A percentile compares a stretch with the other conserved stretches of the same genome.
These are phyloP conservation scores for Paracyclopina nana DNA, from an alignment of 1,140 invertebrate species.

Conservation along the genomic window DNA sequence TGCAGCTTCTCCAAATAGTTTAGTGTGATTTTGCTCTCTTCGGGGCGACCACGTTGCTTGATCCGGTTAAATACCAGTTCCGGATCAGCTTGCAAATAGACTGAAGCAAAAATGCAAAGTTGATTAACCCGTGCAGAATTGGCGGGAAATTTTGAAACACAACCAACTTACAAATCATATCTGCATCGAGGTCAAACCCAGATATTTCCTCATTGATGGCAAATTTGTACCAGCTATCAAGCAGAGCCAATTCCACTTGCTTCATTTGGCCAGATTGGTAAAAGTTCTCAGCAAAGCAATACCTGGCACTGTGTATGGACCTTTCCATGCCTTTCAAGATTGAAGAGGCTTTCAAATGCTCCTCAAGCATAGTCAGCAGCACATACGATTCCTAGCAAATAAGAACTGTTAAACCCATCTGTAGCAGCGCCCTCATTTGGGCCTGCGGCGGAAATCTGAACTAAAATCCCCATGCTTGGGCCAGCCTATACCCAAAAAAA, in stretches of 20 bases:
- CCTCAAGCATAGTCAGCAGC: slow-evolving; percentile 6
- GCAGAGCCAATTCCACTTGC: background rate
- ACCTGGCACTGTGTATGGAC: background rate
- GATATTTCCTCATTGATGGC: no score
- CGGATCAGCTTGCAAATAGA: slow-evolving; percentile 63
- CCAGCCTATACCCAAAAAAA: no score
- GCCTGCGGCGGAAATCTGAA: no score
- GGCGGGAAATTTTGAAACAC: background rate
- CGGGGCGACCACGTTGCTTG: slow-evolving; percentile 45
- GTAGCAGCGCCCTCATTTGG: background rate
- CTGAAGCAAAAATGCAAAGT: slow-evolving; percentile 33
- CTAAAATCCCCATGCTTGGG: no score
- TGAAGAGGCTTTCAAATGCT: slow-evolving; percentile 8
- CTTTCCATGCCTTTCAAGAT: slow-evolving; percentile 11
- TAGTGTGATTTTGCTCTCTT: slow-evolving; percentile 26
- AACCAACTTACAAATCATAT: background rate
- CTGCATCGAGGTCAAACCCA: no score
- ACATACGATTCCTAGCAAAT: slow-evolving; percentile 8
- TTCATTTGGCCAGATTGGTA: slow-evolving; percentile 3
- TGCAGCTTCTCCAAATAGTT: slow-evolving; percentile 20
- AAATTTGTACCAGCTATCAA: slow-evolving; percentile 4
- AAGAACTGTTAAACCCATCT: background rate
- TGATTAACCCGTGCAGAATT: background rate
- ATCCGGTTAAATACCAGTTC: slow-evolving; percentile 60
- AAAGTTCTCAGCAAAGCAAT: background rate